phyloP scores from a whole-genome alignment of 2,888 invertebrate species.

The Hypomecis atomaria region DNA sequence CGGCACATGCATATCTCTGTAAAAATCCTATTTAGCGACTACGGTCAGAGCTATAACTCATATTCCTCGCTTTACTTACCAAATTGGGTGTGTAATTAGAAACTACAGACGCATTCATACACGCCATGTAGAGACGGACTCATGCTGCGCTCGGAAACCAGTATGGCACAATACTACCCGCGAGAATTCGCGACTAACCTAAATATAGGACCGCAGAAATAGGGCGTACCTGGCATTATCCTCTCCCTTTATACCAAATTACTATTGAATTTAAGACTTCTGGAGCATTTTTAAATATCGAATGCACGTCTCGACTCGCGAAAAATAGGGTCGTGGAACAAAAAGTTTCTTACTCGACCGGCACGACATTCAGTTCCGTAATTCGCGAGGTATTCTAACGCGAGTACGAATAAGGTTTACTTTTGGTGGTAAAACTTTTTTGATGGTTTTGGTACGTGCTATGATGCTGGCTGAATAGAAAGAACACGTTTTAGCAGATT shows the following conservation, averaged over 20 bases:
- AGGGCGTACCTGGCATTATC: conserved; percentile 74
- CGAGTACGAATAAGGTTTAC: conserved; percentile 69
- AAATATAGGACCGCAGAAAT: conserved; percentile 82
- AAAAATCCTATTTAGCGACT: background rate
- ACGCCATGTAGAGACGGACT: conserved; percentile 65
- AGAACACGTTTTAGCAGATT: conserved; percentile 73
- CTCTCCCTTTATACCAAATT: conserved; percentile 77
- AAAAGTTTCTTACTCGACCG: conserved; percentile 56
- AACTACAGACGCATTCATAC: conserved; percentile 70
- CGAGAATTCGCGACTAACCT: conserved; percentile 76
- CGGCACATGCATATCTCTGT: background rate
- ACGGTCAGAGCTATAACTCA: conserved; percentile 71
- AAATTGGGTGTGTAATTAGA: conserved; percentile 84
- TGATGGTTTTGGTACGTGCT: conserved; percentile 55
- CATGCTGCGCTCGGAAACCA: conserved; percentile 79
- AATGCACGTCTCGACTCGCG: conserved; percentile 69
- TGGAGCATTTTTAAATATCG: conserved; percentile 76
- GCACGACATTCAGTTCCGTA: conserved; percentile 44
- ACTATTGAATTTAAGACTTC: conserved; percentile 82
- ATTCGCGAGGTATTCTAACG: conserved; percentile 56
- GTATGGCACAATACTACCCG: conserved; percentile 73
- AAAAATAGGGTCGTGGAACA: conserved; percentile 57
- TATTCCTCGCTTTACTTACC: conserved; percentile 72
- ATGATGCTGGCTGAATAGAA: conserved; percentile 65
- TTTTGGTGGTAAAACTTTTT: conserved; percentile 55